These are phyloP conservation scores for Hydroisotoma schaefferi DNA, from an alignment of 2,888 invertebrate genomes.

Conservation along the genomic window DNA sequence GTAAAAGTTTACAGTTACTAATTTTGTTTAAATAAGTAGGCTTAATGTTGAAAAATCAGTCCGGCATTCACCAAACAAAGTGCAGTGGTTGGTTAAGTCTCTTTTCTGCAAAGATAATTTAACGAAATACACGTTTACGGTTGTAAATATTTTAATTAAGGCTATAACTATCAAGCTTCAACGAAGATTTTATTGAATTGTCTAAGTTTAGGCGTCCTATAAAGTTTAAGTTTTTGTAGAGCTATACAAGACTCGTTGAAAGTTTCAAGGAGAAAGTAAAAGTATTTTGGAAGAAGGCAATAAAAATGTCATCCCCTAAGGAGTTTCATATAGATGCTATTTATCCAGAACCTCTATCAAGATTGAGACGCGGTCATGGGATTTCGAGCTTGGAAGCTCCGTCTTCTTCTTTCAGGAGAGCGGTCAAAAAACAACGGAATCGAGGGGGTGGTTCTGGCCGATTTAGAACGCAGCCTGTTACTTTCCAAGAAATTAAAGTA, in stretches of 20 bases:
- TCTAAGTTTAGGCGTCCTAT: too few relatives aligned
- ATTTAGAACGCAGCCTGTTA: slow-evolving; percentile 64
- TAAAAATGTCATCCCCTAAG: slow-evolving; percentile 47
- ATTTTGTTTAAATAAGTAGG: too few relatives aligned
- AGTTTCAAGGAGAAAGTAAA: not conserved
- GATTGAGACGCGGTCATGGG: slow-evolving; percentile 56
- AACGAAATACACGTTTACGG: too few relatives aligned
- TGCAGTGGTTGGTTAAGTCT: too few relatives aligned
- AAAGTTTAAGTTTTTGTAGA: too few relatives aligned
- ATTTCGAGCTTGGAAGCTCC: slow-evolving; percentile 48
- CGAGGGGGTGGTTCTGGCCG: slow-evolving; percentile 50
- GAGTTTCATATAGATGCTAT: slow-evolving; percentile 48
- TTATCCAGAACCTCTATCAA: slow-evolving; percentile 60
- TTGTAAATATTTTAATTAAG: too few relatives aligned
- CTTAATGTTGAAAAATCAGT: too few relatives aligned
- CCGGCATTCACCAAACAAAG: too few relatives aligned
- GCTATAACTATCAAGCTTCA: too few relatives aligned
- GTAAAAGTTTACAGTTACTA: too few relatives aligned
- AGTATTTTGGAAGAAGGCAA: not conserved
- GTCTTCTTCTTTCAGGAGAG: slow-evolving; percentile 51
- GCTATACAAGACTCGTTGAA: not conserved
- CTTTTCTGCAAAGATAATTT: too few relatives aligned
- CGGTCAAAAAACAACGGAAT: slow-evolving; percentile 58
- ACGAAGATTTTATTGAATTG: too few relatives aligned
- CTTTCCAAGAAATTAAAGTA: slow-evolving; percentile 72